Evolutionary conservation across 2,113 vertebrate species (phyloP).

Genomic region (Perccottus glenii): DNA sequence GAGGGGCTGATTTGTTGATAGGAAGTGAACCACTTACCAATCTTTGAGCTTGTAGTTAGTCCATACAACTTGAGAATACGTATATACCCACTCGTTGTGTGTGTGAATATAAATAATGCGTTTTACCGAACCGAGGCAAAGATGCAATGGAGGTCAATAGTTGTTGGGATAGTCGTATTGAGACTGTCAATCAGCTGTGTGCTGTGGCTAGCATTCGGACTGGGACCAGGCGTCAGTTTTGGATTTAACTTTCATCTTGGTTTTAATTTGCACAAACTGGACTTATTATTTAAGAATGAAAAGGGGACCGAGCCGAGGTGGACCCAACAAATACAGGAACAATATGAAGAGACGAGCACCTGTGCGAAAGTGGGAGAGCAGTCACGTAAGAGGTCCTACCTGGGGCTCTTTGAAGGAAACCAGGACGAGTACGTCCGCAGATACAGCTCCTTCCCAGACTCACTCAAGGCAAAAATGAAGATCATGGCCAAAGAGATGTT

Average conservation of each 20-base stretch:
- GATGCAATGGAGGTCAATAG: slow-evolving; percentile 96
- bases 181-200: slow-evolving; percentile 85
- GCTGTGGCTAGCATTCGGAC: slow-evolving; percentile 84
- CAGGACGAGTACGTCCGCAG: slow-evolving; percentile 88
- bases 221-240: slow-evolving; percentile 82
- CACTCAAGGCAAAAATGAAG: slow-evolving; percentile 86
- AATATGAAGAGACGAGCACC: slow-evolving; percentile 55
- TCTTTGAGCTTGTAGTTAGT: slow-evolving; percentile 7
- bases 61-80: background rate
- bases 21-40: slow-evolving; percentile 62
- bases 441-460: slow-evolving; percentile 87
- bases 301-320: slow-evolving; percentile 50
- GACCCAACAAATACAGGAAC: slow-evolving; percentile 63
- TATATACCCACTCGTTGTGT: slow-evolving; percentile 15
- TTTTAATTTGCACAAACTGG: slow-evolving; percentile 76
- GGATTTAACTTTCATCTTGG: slow-evolving; percentile 82
- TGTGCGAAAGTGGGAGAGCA: slow-evolving; percentile 53
- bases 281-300: slow-evolving; percentile 68
- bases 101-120: slow-evolving; percentile 75
- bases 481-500: slow-evolving; percentile 93
- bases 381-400: slow-evolving; percentile 68
- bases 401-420: slow-evolving; percentile 73
- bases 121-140: slow-evolving; percentile 77
- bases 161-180: slow-evolving; percentile 88
- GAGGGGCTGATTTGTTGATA: slow-evolving; percentile 75